Evolutionary conservation across 1,140 invertebrate genomes (phyloP).

Genomic region (Thaumetopoea pityocampa): DNA sequence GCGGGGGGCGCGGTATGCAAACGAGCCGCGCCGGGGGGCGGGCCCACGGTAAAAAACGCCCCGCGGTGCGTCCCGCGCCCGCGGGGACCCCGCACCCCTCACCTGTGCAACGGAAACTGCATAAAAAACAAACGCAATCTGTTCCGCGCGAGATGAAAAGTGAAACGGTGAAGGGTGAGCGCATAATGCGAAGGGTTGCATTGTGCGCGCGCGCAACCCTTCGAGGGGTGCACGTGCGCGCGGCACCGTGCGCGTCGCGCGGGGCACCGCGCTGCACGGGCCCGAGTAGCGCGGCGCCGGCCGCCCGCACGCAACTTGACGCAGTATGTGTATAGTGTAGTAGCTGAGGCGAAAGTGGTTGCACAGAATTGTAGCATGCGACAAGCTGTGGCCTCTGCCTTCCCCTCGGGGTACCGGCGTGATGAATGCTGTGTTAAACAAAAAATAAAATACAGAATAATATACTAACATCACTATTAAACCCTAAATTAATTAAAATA

Average conservation of each 20-base stretch:
- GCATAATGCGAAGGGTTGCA: constrained; percentile 29
- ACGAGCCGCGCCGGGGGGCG: constrained; percentile 26
- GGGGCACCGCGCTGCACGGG: constrained; percentile 19
- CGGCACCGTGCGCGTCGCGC: constrained; percentile 5
- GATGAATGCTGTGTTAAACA: too few species aligned
- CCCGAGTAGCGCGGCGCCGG: constrained; percentile 10
- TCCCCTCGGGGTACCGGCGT: too few species aligned
- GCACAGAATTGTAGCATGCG: too few species aligned
- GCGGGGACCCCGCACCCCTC: constrained; percentile 17
- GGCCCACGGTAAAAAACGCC: constrained; percentile 39
- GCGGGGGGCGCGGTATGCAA: constrained; percentile 30
- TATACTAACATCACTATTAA: too few species aligned
- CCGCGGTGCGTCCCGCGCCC: constrained; percentile 19
- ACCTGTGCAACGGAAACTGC: constrained; percentile 22
- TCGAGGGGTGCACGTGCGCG: constrained; percentile 3
- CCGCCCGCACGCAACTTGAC: too few species aligned
- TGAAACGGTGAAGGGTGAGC: constrained; percentile 30
- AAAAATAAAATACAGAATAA: too few species aligned
- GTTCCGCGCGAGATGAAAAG: constrained; percentile 32
- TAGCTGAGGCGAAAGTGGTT: too few species aligned
- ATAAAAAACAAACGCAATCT: constrained; percentile 34
- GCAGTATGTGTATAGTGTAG: too few species aligned
- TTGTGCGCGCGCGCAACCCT: constrained; percentile 26
- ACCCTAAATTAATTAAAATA: too few species aligned
- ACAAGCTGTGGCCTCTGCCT: too few species aligned